These are phyloP conservation scores for Chironomus riparius DNA, from an alignment of 2,888 invertebrate species.

Conservation along the genomic window DNA sequence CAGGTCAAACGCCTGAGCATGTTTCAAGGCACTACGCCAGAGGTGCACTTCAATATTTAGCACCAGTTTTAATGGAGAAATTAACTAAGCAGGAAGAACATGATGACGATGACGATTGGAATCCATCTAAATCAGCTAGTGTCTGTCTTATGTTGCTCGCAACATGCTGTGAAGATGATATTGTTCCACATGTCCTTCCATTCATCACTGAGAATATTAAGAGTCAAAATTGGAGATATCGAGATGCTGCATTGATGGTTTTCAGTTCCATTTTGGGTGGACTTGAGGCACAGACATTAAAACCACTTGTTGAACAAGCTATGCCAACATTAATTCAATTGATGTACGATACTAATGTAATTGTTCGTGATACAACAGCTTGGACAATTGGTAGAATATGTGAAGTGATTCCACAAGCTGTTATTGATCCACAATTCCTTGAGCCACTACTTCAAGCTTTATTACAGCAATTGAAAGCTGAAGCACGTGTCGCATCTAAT, in stretches of 20 bases:
- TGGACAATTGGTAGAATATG: constrained; percentile 98
- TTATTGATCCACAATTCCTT: constrained; percentile 76
- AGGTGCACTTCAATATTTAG: constrained; percentile 89
- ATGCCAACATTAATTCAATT: constrained; percentile 91
- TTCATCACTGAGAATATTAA: constrained; percentile 94
- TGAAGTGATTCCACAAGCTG: constrained; percentile 92
- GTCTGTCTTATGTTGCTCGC: constrained; percentile 97
- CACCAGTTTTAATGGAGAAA: constrained; percentile 88
- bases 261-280: constrained; percentile 93
- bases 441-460: constrained; percentile 72
- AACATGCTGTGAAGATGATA: constrained; percentile 93
- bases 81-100: constrained; percentile 94
- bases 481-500: constrained; percentile 94
- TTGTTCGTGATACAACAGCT: constrained; percentile 92
- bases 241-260: constrained; percentile 98
- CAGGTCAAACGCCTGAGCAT: constrained; percentile 84
- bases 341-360: constrained; percentile 89
- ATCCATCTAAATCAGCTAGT: constrained; percentile 97
- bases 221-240: constrained; percentile 80
- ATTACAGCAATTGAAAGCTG: constrained; percentile 78
- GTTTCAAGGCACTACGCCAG: constrained; percentile 96
- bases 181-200: constrained; percentile 90
- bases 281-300: constrained; percentile 74
- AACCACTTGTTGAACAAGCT: constrained; percentile 91
- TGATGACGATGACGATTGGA: constrained; percentile 99